Evolutionary conservation across 2,113 vertebrate genomes (phyloP).

Genomic region (Polypterus bichir): DNA sequence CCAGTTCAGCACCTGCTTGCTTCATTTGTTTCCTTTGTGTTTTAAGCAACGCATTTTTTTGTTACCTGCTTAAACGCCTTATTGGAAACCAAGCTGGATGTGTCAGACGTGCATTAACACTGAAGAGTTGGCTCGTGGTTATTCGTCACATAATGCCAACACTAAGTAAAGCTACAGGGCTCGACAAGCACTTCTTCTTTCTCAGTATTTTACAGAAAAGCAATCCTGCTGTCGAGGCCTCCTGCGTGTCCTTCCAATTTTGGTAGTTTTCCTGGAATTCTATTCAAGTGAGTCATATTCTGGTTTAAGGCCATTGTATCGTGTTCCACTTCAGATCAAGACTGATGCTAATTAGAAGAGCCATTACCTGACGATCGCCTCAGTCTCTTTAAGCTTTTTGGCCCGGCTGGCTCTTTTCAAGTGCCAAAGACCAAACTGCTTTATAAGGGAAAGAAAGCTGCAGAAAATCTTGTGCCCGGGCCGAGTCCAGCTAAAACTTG

Average conservation of each 20-base stretch:
- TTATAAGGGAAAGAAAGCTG: neutral
- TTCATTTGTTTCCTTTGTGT: too few relatives aligned
- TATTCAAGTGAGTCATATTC: neutral
- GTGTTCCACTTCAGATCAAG: neutral
- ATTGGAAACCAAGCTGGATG: too few relatives aligned
- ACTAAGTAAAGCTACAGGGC: too few relatives aligned
- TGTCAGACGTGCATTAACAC: too few relatives aligned
- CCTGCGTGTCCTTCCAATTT: neutral
- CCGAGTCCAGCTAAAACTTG: neutral
- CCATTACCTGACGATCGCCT: neutral
- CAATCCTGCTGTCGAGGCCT: too few relatives aligned
- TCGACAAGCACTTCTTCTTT: too few relatives aligned
- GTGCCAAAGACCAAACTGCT: neutral
- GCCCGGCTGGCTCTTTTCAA: neutral
- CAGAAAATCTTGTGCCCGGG: neutral
- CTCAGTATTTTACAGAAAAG: too few relatives aligned
- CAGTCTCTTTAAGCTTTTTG: neutral
- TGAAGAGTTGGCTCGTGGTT: too few relatives aligned
- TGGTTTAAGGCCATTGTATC: neutral
- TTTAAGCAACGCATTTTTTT: too few relatives aligned
- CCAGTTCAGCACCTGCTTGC: too few relatives aligned
- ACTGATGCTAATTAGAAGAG: neutral
- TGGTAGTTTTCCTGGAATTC: neutral
- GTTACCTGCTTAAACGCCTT: too few relatives aligned
- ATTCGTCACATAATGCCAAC: too few relatives aligned